Evolutionary conservation across 2,797 vertebrate genomes (phyloP), one percentile per base, ranked within the genome.

Genomic region (Parauchenoglanis ngamensis): DNA sequence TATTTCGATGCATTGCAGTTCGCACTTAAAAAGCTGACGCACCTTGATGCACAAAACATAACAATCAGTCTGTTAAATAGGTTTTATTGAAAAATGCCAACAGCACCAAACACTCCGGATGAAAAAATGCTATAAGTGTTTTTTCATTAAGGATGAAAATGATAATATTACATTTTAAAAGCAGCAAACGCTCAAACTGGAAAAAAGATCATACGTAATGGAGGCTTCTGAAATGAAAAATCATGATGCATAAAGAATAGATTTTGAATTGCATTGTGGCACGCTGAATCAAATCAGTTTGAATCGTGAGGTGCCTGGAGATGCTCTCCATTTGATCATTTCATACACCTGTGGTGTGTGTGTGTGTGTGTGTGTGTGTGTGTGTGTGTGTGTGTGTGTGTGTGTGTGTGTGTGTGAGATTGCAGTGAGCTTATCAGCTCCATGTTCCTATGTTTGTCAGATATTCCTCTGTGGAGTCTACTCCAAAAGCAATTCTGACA

Each of bases 401-500:
- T 68, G 80, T 83, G 77, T 54, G 61, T 85, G 79, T 72, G 73
- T 49, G 61, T 56, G 70, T 72, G 56, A 13, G 88, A 75, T 57
- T 77, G 19, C 65, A 72, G 65, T 70, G 78, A 88, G 77, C 79
- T 81, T 83, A 68, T 83, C 63, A 54, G 46, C 54, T 67, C 79
- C 15, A 7, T 56, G 54, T 65, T 78, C 63, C 12, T 57, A 56
- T 68, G 75, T 65, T 84, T 87, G 76, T 65, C 75, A 85, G 77
- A 23, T 85, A 83, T 83, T 84, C 81, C 73, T 80, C 65, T 63
- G 88, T 72, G 68, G 85, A 72, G 31, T 54, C 80, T 52, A 78
- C 49, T 76, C 54, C 78, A 80, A 89, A 84, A 67, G 82, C 67
- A 63, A 65, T 56, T 46, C 46, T 63, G 78, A 79, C 88, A 89